These are phyloP conservation scores for Calypte anna DNA, from an alignment of 2,113 vertebrate genomes.

Conservation along the genomic window DNA sequence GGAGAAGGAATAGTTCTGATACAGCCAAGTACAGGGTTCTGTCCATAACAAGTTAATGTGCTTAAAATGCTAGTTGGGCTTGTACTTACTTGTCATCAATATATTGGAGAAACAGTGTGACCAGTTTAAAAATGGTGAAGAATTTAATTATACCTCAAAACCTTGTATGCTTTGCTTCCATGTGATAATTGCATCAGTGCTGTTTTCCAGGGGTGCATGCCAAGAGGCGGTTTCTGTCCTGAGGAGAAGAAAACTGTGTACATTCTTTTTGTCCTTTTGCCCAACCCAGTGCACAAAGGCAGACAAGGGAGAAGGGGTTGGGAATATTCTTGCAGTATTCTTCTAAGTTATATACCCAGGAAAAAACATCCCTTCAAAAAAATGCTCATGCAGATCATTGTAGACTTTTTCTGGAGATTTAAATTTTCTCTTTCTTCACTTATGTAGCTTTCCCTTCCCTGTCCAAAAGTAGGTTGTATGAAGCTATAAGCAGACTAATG, in stretches of 20 bases:
- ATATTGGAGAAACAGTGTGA: background rate
- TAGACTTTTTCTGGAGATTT: background rate
- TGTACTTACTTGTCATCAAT: background rate
- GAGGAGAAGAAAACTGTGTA: background rate
- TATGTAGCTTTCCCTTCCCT: rapidly evolving
- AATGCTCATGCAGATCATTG: background rate
- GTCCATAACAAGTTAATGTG: background rate
- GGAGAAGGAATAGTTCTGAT: background rate
- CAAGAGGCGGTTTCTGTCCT: background rate
- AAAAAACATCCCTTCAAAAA: background rate
- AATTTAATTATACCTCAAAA: background rate
- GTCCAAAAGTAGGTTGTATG: background rate
- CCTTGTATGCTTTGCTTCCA: background rate
- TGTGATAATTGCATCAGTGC: background rate
- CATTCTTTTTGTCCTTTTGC: background rate
- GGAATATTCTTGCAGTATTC: background rate
- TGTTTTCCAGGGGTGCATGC: background rate
- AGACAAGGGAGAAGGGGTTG: background rate
- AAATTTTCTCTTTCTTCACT: background rate
- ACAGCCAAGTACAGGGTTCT: rapidly evolving
- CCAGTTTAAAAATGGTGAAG: background rate
- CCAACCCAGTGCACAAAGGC: background rate
- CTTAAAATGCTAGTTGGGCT: background rate
- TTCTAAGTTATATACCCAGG: background rate
- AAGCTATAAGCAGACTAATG: background rate